Evolutionary conservation across 2,113 vertebrate genomes (phyloP), one percentile per base, ranked within the genome.

Genomic region (Probosciger aterrimus): DNA sequence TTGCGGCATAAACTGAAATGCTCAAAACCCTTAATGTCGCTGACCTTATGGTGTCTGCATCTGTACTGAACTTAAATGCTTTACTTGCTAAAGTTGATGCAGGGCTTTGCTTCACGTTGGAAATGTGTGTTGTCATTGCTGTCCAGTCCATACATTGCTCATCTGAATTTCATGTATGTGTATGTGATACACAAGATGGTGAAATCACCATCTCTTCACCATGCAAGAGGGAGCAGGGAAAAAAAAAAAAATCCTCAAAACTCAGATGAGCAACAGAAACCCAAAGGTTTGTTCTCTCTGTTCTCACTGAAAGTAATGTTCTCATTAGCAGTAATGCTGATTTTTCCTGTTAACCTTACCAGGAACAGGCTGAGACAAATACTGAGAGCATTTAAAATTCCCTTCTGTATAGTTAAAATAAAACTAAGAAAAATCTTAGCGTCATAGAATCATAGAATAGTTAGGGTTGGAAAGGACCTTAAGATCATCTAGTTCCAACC

Each of bases 71-170:
- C 43, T 31, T 11, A 14, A 63, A 13, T 6, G 9, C 11, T 49
- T 27, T 20, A 2, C 17, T 28, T 33, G 31, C 62, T 49, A 7
- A 41, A 68, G 41, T 15, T 57, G 57, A 20, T 3, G 6, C 10
- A 12, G 35, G n/a, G 31, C 6, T 46, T 63, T 52, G 79, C 47
- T 79, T 75, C 43, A 2, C 0, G 0, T 37, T 17, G 27, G 39
- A 50, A 62, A 55, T 6, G 1, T 1, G 0, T 14, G 10, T 14
- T 65, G 27, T 25, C 0, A 0, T 43, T n/a, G 39, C 31, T 20
- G 18, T 20, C 33, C 0, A 1, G 10, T 31, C 52, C n/a, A 1
- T 18, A 11, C 20, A 0, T 4, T 6, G 35, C 46, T 71, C 41
- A 9, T 10, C 44, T 44, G 46, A 25, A 23, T 77, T 24, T 43